Percentiles rank a stretch among this genome's conserved stretches.
Evolutionary conservation across 2,113 vertebrate species (phyloP).

Genomic region (Plecturocebus donacophilus): DNA sequence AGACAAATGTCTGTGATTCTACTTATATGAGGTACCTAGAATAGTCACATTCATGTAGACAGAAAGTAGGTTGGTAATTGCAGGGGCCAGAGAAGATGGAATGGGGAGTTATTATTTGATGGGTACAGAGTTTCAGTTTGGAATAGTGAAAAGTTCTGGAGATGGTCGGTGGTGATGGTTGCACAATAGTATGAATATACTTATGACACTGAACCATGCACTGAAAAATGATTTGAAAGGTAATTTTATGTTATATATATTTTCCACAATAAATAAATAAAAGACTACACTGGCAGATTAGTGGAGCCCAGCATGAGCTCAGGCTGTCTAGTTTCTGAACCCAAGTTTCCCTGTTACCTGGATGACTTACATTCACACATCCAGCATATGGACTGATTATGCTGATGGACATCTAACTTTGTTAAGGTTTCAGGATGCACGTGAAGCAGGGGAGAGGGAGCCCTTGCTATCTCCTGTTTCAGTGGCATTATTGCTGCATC

Average conservation of each 20-base stretch:
- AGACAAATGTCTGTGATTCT: not conserved
- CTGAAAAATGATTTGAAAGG: not conserved
- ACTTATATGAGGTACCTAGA: not conserved
- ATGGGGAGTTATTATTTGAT: not conserved
- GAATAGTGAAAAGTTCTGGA: not conserved
- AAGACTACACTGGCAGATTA: not conserved
- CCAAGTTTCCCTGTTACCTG: not conserved
- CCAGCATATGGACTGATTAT: not conserved
- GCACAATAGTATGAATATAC: not conserved
- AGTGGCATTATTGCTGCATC: not conserved
- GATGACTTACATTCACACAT: not conserved
- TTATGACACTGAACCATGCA: not conserved
- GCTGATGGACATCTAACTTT: not conserved
- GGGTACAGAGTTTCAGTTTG: not conserved
- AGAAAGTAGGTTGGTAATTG: not conserved
- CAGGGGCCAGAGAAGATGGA: not conserved
- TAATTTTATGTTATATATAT: not conserved
- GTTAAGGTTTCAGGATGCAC: not conserved
- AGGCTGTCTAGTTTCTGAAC: not conserved
- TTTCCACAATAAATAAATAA: not conserved
- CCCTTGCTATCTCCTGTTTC: not conserved
- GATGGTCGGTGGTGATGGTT: too few species aligned
- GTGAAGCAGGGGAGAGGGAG: not conserved
- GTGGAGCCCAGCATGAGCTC: not conserved
- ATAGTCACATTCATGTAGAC: not conserved